Percentiles rank a stretch among this genome's conserved stretches.
Conservation (phyloP, 2,888 invertebrate species). For the Automeris io region DNA sequence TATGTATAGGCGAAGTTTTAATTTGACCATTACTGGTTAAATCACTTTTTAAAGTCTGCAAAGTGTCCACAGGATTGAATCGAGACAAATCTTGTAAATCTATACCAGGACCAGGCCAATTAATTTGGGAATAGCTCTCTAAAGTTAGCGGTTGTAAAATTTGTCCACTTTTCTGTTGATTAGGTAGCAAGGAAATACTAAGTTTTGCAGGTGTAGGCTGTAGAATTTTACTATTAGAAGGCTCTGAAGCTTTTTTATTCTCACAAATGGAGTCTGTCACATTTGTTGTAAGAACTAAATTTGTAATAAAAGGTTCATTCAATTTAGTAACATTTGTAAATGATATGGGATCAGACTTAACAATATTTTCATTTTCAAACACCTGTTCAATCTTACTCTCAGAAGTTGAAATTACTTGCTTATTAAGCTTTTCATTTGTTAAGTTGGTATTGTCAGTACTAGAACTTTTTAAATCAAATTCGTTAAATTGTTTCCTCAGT, state of each 20-base stretch:
- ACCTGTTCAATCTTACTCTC: conserved; percentile 25
- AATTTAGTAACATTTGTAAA: conserved; percentile 24
- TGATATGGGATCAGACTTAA: conserved; percentile 46
- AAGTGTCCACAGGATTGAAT: conserved; percentile 68
- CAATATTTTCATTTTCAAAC: conserved; percentile 28
- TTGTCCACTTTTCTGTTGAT: conserved; percentile 51
- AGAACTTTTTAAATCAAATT: background rate
- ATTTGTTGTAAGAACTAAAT: conserved; percentile 22
- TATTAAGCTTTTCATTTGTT: background rate
- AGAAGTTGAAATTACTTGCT: background rate
- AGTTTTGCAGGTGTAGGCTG: conserved; percentile 40
- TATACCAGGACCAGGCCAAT: conserved; percentile 80
- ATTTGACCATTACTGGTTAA: conserved; percentile 41
- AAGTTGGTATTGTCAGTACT: background rate
- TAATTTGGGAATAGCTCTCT: conserved; percentile 75
- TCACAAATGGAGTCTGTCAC: conserved; percentile 21
- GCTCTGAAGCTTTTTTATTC: conserved; percentile 17
- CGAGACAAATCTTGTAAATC: conserved; percentile 67
- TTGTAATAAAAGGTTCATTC: conserved; percentile 29
- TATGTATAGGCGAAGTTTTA: conserved; percentile 55
- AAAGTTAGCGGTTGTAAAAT: conserved; percentile 67
- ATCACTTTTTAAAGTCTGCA: conserved; percentile 62
- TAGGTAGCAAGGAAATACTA: conserved; percentile 23
- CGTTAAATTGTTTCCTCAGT: conserved; percentile 17
- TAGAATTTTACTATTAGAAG: conserved; percentile 30